Percentiles rank a stretch among this genome's conserved stretches.
Evolutionary conservation across 2,113 vertebrate species (phyloP).

Genomic region (Pelecanus crispus): DNA sequence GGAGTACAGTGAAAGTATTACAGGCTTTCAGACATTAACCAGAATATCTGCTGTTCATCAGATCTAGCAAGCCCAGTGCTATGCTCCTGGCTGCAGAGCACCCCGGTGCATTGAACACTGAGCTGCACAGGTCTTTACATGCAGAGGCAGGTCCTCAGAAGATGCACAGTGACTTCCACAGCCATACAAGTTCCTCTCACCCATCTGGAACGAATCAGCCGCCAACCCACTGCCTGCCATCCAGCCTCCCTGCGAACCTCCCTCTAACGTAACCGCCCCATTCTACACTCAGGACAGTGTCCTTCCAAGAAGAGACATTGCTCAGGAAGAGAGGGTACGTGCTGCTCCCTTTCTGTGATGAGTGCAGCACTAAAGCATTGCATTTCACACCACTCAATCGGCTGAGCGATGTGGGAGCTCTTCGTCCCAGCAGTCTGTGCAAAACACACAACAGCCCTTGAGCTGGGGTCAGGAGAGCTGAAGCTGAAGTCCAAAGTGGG

Average conservation of each 20-base stretch:
- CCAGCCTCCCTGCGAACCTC: no score
- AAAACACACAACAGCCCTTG: background rate
- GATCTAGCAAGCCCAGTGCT: background rate
- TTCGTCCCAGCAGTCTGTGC: background rate
- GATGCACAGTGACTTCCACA: background rate
- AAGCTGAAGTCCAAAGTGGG: background rate
- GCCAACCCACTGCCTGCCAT: no score
- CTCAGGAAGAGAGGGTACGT: no score
- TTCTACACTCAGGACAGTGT: background rate
- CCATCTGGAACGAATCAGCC: background rate
- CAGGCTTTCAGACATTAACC: background rate
- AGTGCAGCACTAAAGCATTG: background rate
- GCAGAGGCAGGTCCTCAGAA: background rate
- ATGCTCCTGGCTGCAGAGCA: background rate
- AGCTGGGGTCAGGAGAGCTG: no score
- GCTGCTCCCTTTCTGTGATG: background rate
- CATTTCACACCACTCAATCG: background rate
- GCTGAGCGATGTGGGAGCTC: background rate
- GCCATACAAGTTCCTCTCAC: background rate
- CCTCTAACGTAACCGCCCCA: background rate
- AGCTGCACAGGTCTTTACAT: background rate
- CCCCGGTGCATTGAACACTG: background rate
- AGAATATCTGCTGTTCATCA: background rate
- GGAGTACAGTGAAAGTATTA: background rate
- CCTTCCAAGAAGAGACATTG: background rate